A percentile compares a stretch with the other conserved stretches of the same genome.
phyloP scores from a whole-genome alignment of 2,113 vertebrate species.

The Pangasianodon hypophthalmus region DNA sequence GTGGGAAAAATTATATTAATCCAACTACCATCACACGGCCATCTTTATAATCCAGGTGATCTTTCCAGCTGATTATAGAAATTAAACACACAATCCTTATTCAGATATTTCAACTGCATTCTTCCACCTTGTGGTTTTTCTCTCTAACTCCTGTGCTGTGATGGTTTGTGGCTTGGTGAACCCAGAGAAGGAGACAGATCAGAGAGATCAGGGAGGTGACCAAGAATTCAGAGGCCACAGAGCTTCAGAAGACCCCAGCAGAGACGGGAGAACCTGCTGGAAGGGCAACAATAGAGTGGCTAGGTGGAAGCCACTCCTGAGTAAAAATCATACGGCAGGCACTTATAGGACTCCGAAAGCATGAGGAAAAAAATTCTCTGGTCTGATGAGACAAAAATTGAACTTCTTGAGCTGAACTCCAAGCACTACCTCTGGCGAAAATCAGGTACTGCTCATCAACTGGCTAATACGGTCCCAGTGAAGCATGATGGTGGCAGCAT shows the following conservation, averaged over 20 bases:
- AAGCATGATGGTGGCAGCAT: not conserved
- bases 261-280: no score
- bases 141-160: not conserved
- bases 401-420: not conserved
- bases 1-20: not conserved
- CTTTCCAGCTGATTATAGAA: not conserved
- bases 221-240: no score
- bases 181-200: constrained; percentile 57
- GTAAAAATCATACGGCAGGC: no score
- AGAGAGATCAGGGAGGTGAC: no score
- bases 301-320: no score
- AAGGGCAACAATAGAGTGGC: no score
- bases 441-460: not conserved
- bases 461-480: not conserved
- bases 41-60: not conserved
- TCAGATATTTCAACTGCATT: not conserved
- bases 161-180: constrained; percentile 39
- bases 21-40: not conserved
- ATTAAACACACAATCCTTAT: not conserved
- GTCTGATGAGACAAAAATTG: no score
- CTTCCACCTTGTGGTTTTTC: not conserved
- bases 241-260: no score
- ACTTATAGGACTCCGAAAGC: no score
- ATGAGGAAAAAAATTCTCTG: no score
- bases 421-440: not conserved